Base-by-base conservation (phyloP, 2,797 vertebrate species). In the Pitangus sulphuratus region DNA sequence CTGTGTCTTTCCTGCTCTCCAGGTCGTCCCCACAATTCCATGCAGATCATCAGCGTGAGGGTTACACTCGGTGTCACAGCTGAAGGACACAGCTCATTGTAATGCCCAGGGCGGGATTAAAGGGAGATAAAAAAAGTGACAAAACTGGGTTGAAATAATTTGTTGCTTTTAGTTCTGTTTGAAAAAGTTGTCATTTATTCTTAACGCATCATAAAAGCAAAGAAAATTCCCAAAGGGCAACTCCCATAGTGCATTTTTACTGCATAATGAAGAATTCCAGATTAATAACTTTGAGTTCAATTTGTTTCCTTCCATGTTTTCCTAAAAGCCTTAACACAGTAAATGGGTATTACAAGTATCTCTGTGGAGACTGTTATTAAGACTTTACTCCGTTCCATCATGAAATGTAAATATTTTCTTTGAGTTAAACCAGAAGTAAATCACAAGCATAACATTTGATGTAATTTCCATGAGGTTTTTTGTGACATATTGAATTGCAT, bases 341-440 rank as follows among this genome's bases (percentile, higher is more conserved):
- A 83, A 89, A 75, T 3, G 74, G 40, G 26, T 39, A 74, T 78
- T 74, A 5, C 17, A 90, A 87, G 69, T 76, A 89, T 87, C 86
- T 89, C 88, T 89, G 56, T 26, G 70, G 84, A 93, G 56, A 92
- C 74, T 82, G 68, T 61, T 90, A 84, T 77, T 93, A 93, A 92
- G 58, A 45, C 51, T 93, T 96, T 39, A 84, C n/a, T 92, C 62
- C 31, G n/a, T 40, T 71, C 77, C 82, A 71, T 53, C 84, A 66
- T 35, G 70, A 79, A 90, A 90, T 42, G 35, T 58, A 72, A 93
- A 93, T 84, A 87, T 91, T 90, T 87, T 62, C 80, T 92, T 54
- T 62, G 70, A 82, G 56, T 26, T 87, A 78, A 90, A 77, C 35
- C 60, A 70, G 56, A 62, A 90, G 65, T 60, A 95, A 94, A 91